phyloP scores from a whole-genome alignment of 2,888 invertebrate species.

The Trilocha varians region DNA sequence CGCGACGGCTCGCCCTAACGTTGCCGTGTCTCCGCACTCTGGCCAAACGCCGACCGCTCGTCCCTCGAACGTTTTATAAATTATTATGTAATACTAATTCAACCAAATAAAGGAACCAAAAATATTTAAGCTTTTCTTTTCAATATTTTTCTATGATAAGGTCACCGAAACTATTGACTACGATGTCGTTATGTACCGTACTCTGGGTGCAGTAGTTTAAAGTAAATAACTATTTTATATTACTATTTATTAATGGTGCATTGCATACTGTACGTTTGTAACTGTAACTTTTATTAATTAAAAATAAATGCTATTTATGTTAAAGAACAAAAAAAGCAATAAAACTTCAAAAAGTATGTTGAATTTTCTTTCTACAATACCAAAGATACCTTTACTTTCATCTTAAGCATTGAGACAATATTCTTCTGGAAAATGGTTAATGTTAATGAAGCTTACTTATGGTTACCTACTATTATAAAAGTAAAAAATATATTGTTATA shows the following conservation, averaged over 20 bases:
- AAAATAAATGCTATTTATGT: conserved; percentile 73
- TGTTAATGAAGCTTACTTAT: no score
- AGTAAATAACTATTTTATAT: conserved; percentile 67
- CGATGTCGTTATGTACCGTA: conserved; percentile 43
- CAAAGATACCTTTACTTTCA: neutral
- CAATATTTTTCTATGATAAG: conserved; percentile 62
- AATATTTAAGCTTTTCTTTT: conserved; percentile 57
- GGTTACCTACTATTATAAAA: no score
- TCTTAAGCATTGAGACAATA: neutral
- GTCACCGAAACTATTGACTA: conserved; percentile 47
- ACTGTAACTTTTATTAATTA: conserved; percentile 68
- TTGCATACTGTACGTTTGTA: conserved; percentile 67
- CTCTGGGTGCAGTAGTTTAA: conserved; percentile 57
- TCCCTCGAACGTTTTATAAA: conserved; percentile 42
- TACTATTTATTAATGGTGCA: conserved; percentile 70
- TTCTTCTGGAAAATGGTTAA: no score
- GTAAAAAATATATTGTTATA: no score
- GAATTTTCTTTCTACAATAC: conserved; percentile 28
- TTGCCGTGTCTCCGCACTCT: conserved; percentile 58
- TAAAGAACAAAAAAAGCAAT: conserved; percentile 70
- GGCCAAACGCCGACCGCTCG: conserved; percentile 57
- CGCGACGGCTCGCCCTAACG: conserved; percentile 56
- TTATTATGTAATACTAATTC: conserved; percentile 47
- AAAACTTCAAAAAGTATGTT: conserved; percentile 61
- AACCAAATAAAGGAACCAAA: conserved; percentile 67